Evolutionary conservation across 2,113 vertebrate species (phyloP), one percentile per base, ranked within the genome.

Genomic region (Ploceus nigricollis): DNA sequence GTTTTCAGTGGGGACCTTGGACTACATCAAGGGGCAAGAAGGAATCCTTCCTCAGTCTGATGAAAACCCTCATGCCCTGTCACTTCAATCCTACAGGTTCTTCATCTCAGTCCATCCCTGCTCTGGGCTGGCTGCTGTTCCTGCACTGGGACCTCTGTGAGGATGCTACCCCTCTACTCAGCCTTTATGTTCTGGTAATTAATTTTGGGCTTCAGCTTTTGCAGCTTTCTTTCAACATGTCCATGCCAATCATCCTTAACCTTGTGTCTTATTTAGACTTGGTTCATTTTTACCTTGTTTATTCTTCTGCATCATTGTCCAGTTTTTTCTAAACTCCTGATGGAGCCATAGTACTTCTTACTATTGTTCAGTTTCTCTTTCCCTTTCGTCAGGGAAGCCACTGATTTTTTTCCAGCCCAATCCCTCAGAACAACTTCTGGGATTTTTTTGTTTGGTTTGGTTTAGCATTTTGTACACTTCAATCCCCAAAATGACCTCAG

Each of bases 401-500:
- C 10, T 42, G 3, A 13, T 72, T 82, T 88, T n/a, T 15, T 60
- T 60, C 42, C 22, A 12, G 4, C 37, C 11, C 51, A 76, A 37
- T 28, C 5, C 22, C 25, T 57, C 23, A 40, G 7, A 68, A 50
- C 37, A 95, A 53, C 18, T 17, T 19, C 12, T 65, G 15, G 3
- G 31, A 25, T 40, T 37, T 28, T 82, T 83, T 70, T 1, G 0
- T 72, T 83, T 63, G 12, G 15, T 53, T 78, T 60, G 20, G 4
- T 21, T 65, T 33, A 48, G 25, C 10, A 56, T 61, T 83, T 89
- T 47, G 17, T 35, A 33, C 28, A 24, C n/a, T 58, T 73, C 31
- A 61, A 6, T 21, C n/a, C 6, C 31, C 2, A 31, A 83, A 72
- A 44, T 0, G 0, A 70, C 13, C 10, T 64, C 2, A 1, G 28